Percentiles rank a stretch among this genome's conserved stretches.
phyloP scores from a whole-genome alignment of 2,888 invertebrate species.

The Rosalia funebris region DNA sequence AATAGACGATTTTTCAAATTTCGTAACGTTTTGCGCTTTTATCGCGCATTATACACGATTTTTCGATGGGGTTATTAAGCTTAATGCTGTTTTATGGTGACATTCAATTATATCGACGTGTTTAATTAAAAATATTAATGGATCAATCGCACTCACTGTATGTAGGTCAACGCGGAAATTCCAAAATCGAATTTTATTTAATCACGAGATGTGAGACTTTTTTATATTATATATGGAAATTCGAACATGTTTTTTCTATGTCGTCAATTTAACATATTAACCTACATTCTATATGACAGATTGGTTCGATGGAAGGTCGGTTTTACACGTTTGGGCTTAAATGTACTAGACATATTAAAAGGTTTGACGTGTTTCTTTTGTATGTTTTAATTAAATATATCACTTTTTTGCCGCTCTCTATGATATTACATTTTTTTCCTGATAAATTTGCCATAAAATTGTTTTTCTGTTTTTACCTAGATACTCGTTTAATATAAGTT shows the following conservation, averaged over 20 bases:
- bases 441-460: neutral
- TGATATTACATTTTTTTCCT: neutral
- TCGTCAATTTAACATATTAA: neutral
- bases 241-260: neutral
- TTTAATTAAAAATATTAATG: slow-evolving; percentile 16
- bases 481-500: too few relatives aligned
- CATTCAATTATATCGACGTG: neutral
- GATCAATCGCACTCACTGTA: neutral
- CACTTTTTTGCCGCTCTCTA: neutral
- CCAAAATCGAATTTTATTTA: neutral
- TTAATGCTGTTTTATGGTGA: slow-evolving; percentile 17
- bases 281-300: neutral
- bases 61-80: slow-evolving; percentile 30
- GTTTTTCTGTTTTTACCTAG: too few relatives aligned
- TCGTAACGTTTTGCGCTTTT: slow-evolving; percentile 30
- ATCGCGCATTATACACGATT: slow-evolving; percentile 19
- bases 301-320: neutral
- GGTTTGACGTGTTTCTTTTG: neutral
- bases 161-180: neutral
- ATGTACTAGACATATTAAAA: too few relatives aligned
- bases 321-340: neutral
- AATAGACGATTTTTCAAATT: slow-evolving; percentile 39
- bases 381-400: neutral
- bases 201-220: neutral
- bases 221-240: neutral